Percentiles rank a stretch among this genome's conserved stretches.
Conservation (phyloP, 2,888 invertebrate genomes). For the Pandemis cinnamomeana region DNA sequence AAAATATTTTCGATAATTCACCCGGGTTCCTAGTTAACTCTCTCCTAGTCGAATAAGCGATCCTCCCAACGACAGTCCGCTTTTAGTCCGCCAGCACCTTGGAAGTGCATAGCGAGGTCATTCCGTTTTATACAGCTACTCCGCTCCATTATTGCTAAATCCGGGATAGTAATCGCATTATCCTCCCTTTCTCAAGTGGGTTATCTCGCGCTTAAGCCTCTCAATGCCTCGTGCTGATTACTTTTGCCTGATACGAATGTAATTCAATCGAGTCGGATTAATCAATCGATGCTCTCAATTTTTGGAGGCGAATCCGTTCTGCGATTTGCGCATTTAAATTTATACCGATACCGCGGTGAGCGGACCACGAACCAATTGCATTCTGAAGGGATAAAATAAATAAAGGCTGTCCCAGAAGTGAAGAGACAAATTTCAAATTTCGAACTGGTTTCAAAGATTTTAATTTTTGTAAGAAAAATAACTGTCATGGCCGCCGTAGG, state of each 20-base stretch:
- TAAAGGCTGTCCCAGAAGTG: too few relatives aligned
- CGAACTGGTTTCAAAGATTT: too few relatives aligned
- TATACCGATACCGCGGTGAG: background rate
- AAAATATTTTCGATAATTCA: background rate
- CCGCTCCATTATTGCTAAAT: constrained; percentile 32
- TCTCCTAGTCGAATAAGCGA: background rate
- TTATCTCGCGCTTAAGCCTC: constrained; percentile 26
- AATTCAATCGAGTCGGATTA: constrained; percentile 22
- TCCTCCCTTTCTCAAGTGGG: constrained; percentile 34
- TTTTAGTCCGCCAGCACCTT: constrained; percentile 1
- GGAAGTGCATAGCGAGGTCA: constrained; percentile 25
- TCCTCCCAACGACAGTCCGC: background rate
- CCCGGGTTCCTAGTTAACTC: background rate
- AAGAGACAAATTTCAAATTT: too few relatives aligned
- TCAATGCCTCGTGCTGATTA: constrained; percentile 33
- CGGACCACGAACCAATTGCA: background rate
- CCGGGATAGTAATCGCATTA: constrained; percentile 38
- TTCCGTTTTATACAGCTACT: constrained; percentile 32
- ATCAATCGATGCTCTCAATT: constrained; percentile 21
- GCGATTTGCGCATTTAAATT: background rate
- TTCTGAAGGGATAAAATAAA: background rate
- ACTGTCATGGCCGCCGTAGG: too few relatives aligned
- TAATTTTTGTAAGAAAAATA: too few relatives aligned
- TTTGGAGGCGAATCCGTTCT: constrained; percentile 5
- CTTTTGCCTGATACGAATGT: constrained; percentile 29